These are phyloP conservation scores for Agonopterix alstromeriana DNA, from an alignment of 2,888 invertebrate species.

Conservation along the genomic window DNA sequence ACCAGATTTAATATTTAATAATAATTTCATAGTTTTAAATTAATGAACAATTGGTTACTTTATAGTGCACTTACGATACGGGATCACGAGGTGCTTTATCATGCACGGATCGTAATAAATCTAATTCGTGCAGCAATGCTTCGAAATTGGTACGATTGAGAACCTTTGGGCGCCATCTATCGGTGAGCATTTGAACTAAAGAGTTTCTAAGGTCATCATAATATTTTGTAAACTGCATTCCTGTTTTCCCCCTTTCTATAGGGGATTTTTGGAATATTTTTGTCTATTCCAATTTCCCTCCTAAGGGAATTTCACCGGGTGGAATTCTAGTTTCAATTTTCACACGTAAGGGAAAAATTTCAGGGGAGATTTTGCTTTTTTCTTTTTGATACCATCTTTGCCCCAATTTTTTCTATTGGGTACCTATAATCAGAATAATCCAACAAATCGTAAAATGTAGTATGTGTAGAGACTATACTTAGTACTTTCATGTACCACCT, in stretches of 20 bases:
- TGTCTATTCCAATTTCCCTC: background rate
- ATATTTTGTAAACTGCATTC: background rate
- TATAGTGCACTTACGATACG: slow-evolving; percentile 2
- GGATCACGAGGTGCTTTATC: slow-evolving; percentile 15
- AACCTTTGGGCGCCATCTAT: slow-evolving; percentile 8
- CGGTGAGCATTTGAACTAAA: background rate
- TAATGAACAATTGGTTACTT: slow-evolving; percentile 11
- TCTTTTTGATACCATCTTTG: too few species aligned
- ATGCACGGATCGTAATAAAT: slow-evolving; percentile 7
- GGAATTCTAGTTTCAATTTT: background rate
- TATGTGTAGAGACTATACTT: too few species aligned
- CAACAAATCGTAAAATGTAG: too few species aligned
- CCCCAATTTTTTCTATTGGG: too few species aligned
- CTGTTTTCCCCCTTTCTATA: background rate
- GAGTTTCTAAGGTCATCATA: background rate
- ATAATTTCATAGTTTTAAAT: slow-evolving; percentile 5
- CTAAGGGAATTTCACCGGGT: background rate
- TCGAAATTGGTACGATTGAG: slow-evolving; percentile 3
- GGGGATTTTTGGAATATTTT: background rate
- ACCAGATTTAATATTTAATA: slow-evolving; percentile 8
- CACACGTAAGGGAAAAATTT: background rate
- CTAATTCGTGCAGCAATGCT: slow-evolving; percentile 6
- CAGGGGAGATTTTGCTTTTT: too few species aligned
- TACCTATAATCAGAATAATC: too few species aligned
- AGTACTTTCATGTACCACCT: too few species aligned